Conservation (phyloP, 2,113 vertebrate genomes). For the Agapornis roseicollis region DNA sequence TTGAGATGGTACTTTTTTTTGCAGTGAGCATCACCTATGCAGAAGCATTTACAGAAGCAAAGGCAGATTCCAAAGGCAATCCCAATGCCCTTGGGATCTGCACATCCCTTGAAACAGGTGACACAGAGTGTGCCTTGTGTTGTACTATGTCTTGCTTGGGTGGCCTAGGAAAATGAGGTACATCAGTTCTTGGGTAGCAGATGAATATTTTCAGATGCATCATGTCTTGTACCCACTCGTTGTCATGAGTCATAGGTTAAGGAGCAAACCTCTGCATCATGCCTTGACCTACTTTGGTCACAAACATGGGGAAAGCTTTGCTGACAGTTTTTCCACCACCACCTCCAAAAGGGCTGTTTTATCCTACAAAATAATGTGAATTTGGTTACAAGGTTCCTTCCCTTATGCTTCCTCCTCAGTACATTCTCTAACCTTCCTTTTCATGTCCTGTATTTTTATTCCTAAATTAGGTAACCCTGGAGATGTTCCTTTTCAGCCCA, state of each 20-base stretch:
- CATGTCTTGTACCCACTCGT: neutral
- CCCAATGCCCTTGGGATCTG: neutral
- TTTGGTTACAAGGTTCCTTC: neutral
- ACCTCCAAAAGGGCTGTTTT: neutral
- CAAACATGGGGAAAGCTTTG: fast-evolving
- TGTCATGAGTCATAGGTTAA: neutral
- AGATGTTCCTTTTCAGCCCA: neutral
- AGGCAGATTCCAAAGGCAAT: neutral
- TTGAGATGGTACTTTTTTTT: neutral
- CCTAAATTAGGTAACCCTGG: neutral
- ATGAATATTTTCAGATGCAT: neutral
- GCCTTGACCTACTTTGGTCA: neutral
- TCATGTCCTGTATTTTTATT: neutral
- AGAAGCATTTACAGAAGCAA: neutral
- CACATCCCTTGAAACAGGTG: neutral
- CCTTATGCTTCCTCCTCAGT: too few relatives aligned
- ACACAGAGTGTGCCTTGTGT: fast-evolving
- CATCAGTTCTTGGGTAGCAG: neutral
- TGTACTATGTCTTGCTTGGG: neutral
- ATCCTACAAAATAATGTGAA: neutral
- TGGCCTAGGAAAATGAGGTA: neutral
- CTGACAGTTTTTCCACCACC: neutral
- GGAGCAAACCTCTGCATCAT: neutral
- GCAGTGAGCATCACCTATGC: neutral
- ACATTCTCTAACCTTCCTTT: neutral